Base-by-base conservation (phyloP, 2,797 vertebrate genomes). In the Ptychobarbus kaznakovi region DNA sequence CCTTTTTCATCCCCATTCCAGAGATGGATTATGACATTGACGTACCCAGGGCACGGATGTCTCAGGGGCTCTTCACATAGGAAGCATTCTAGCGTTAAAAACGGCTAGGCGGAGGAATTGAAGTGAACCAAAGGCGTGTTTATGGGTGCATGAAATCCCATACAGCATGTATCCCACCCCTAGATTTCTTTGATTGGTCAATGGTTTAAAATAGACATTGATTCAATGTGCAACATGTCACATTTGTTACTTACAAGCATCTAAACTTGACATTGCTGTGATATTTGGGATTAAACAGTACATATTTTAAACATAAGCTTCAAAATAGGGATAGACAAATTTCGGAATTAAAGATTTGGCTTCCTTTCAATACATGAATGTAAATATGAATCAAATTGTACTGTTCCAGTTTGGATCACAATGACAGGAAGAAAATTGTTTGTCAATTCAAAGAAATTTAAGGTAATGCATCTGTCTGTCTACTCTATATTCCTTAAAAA, bases 11-110 rank as follows among this genome's bases (percentile, higher is more conserved):
- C 44, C 13, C 44, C 9, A 51, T 65, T 83, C 10, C 61, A 25
- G 72, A 51, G 58, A 46, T 75, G 72, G 63, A 66, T 83, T 40
- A 68, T 80, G 63, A 80, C 63, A 25, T 38, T 80, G 63, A 80
- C 18, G 44, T 20, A 80, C 58, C 16, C 40, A 49, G 44, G 63
- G 46, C 25, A 51, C 20, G 9, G 58, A 63, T 78, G 76, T 78
- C 76, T 66, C 42, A 1, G 61, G 61, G 77, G 25, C 1, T 12
- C 61, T 78, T 44, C 56, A 61, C 75, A 42, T n/a, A 42, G 42
- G 40, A 66, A 25, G 77, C 40, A 80, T 46, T 80, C 38, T 80
- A 49, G 77, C 77, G 3, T 80, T 66, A 80, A 80, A 80, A 65
- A 42, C 0, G 10, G 42, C 25, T 65, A 32, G 77, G 40, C 20